These are phyloP conservation scores for Drosophila mettleri DNA, from an alignment of 2,888 invertebrate species.

Conservation along the genomic window DNA sequence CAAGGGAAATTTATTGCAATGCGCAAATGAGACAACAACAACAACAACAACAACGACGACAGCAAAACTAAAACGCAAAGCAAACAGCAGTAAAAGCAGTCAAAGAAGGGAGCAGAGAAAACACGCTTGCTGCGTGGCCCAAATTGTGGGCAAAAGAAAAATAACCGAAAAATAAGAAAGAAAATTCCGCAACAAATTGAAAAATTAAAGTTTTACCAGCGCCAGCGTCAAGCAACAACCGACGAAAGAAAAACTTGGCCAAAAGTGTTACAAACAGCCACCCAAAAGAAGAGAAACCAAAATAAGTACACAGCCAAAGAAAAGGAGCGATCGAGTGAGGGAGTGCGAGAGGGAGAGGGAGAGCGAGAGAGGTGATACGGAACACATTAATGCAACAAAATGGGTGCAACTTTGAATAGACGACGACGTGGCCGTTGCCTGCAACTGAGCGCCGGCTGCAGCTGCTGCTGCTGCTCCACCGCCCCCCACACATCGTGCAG, in stretches of 20 bases:
- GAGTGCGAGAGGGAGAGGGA: neutral
- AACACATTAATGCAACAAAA: slow-evolving; percentile 69
- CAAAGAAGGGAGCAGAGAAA: slow-evolving; percentile 13
- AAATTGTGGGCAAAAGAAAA: slow-evolving; percentile 61
- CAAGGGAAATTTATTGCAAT: slow-evolving; percentile 77
- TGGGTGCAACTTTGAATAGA: slow-evolving; percentile 70
- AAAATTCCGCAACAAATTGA: slow-evolving; percentile 78
- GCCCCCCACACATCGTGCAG: slow-evolving; percentile 25
- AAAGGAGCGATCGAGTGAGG: neutral
- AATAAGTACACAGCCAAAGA: slow-evolving; percentile 20
- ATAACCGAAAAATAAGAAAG: slow-evolving; percentile 69
- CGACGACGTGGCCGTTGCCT: slow-evolving; percentile 44
- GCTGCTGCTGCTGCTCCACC: slow-evolving; percentile 3
- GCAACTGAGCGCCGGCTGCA: slow-evolving; percentile 23
- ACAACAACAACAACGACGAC: slow-evolving; percentile 24
- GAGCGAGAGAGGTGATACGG: slow-evolving; percentile 13
- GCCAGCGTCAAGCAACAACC: slow-evolving; percentile 41
- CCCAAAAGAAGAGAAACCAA: slow-evolving; percentile 25
- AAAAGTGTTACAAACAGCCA: slow-evolving; percentile 57
- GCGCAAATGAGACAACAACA: slow-evolving; percentile 76
- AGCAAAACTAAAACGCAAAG: slow-evolving; percentile 64
- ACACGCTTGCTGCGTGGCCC: slow-evolving; percentile 36
- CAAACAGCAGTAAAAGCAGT: slow-evolving; percentile 50
- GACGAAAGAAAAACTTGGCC: slow-evolving; percentile 59
- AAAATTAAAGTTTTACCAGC: slow-evolving; percentile 75